Percentiles rank a stretch among this genome's conserved stretches.
Conservation (phyloP, 1,140 invertebrate species). For the Pogonomyrmex barbatus region DNA sequence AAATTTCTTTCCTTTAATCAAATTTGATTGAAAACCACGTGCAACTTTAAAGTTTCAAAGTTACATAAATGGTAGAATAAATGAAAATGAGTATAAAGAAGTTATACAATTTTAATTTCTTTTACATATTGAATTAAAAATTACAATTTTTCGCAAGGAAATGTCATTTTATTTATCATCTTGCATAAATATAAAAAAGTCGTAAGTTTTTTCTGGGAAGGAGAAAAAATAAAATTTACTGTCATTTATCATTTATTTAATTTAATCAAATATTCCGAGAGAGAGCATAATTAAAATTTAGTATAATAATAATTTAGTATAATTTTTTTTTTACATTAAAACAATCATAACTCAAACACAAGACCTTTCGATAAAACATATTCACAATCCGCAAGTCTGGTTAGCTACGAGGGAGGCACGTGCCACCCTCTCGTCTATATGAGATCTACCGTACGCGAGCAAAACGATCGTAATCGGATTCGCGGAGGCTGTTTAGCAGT, state of each 20-base stretch:
- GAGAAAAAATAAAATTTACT: background rate
- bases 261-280: background rate
- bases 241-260: background rate
- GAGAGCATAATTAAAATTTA: background rate
- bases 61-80: constrained; percentile 2
- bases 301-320: background rate
- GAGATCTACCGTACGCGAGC: background rate
- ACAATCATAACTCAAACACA: background rate
- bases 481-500: constrained; percentile 30
- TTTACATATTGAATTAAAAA: background rate
- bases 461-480: constrained; percentile 54
- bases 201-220: no score
- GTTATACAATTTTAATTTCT: background rate
- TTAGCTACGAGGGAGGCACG: background rate
- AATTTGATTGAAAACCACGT: constrained; percentile 16
- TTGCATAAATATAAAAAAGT: background rate
- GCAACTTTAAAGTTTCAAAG: constrained; percentile 25
- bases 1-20: constrained; percentile 5
- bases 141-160: background rate
- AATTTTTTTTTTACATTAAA: background rate
- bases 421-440: background rate
- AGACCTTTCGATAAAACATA: background rate
- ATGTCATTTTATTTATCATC: background rate
- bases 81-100: background rate
- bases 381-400: background rate